Conservation (phyloP, 2,888 invertebrate genomes). For the Sicus ferrugineus region DNA sequence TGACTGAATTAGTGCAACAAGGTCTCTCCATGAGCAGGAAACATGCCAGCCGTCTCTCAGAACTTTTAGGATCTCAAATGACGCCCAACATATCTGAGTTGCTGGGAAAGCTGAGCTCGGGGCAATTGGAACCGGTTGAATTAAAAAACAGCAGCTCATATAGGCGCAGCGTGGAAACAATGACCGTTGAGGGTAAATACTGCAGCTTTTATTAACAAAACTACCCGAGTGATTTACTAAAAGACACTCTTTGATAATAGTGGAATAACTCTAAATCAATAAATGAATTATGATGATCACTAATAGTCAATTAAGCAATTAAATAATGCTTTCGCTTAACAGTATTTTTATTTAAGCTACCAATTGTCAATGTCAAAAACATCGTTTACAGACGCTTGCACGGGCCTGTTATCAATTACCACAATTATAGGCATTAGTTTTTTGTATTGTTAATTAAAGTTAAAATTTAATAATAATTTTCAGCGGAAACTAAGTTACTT, state of each 20-base stretch:
- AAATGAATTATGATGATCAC: no score
- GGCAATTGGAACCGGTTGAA: slow-evolving; percentile 68
- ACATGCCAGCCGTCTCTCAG: slow-evolving; percentile 71
- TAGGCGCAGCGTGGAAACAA: slow-evolving; percentile 48
- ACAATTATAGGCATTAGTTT: no score
- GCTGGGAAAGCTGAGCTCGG: slow-evolving; percentile 72
- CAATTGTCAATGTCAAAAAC: no score
- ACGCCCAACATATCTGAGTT: slow-evolving; percentile 71
- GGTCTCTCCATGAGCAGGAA: slow-evolving; percentile 73
- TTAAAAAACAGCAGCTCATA: slow-evolving; percentile 59
- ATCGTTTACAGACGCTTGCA: no score
- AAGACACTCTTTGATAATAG: background rate
- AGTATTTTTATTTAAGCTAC: no score
- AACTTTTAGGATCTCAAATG: slow-evolving; percentile 72
- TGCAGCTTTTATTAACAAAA: background rate
- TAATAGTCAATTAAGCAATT: no score
- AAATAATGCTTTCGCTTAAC: no score
- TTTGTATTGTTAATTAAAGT: no score
- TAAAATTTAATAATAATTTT: no score
- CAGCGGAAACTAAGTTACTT: no score
- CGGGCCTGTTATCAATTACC: no score
- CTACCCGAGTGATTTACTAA: no score
- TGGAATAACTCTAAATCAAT: background rate
- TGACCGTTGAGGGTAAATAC: slow-evolving; percentile 61
- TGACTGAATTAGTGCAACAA: slow-evolving; percentile 69